phyloP scores from a whole-genome alignment of 92 coral and sea anemone species.

The Porites evermanni region DNA sequence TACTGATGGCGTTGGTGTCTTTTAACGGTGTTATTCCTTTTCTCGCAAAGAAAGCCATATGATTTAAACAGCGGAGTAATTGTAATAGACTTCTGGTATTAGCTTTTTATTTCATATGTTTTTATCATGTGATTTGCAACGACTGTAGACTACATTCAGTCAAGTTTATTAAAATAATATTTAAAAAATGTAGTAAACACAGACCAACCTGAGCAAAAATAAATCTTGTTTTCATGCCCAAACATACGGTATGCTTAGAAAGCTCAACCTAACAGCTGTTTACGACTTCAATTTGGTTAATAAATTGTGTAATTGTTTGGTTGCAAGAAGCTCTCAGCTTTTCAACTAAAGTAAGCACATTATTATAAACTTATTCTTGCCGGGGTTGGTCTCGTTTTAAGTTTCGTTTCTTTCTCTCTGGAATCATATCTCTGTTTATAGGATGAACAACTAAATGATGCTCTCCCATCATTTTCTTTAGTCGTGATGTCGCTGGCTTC shows the following conservation, averaged over 20 bases:
- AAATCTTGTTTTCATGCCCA: no score
- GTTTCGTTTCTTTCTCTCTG: neutral
- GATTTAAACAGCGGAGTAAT: neutral
- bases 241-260: no score
- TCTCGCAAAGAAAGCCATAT: neutral
- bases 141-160: no score
- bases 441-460: conserved; percentile 28
- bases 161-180: no score
- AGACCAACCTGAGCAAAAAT: no score
- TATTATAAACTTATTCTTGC: neutral
- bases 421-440: conserved; percentile 17
- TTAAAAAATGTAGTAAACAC: no score
- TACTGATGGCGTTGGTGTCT: no score
- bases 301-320: neutral
- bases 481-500: neutral
- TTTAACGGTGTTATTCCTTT: no score
- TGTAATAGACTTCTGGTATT: neutral
- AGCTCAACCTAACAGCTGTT: no score
- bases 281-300: neutral
- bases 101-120: neutral
- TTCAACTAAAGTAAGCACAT: neutral
- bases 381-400: neutral
- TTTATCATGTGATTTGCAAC: no score
- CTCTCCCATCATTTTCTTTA: conserved; percentile 14
- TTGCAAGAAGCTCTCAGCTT: no score